Evolutionary conservation across 2,888 invertebrate genomes (phyloP).

Genomic region (Strigamia maritima): DNA sequence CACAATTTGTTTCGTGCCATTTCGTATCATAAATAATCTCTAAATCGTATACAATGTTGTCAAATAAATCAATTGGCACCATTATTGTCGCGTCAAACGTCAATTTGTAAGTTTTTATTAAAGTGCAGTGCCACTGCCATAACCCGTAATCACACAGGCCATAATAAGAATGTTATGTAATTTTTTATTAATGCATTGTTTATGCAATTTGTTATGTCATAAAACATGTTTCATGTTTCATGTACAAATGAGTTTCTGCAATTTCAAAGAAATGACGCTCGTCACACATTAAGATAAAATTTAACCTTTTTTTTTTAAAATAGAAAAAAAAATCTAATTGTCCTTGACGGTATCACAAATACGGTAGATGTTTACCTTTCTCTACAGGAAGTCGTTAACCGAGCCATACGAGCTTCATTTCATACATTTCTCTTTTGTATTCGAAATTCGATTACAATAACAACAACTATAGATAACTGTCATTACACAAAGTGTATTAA

Average conservation of each 20-base stretch:
- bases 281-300: neutral
- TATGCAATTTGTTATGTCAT: too few species aligned
- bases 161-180: neutral
- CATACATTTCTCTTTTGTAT: neutral
- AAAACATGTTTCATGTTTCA: too few species aligned
- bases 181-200: too few species aligned
- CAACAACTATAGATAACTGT: neutral
- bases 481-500: neutral
- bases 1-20: constrained; percentile 3
- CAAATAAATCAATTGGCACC: constrained; percentile 9
- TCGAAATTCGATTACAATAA: constrained; percentile 12
- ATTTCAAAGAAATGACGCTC: neutral
- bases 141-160: neutral
- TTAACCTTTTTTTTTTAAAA: neutral
- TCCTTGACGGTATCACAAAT: neutral
- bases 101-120: neutral
- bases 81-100: neutral
- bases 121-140: neutral
- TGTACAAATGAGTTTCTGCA: too few species aligned
- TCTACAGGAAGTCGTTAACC: neutral
- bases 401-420: neutral
- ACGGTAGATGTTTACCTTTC: constrained; percentile 23
- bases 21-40: neutral
- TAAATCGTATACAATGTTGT: neutral
- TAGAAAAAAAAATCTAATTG: neutral